Conservation (phyloP, 2,888 invertebrate genomes). For the Plutella xylostella region DNA sequence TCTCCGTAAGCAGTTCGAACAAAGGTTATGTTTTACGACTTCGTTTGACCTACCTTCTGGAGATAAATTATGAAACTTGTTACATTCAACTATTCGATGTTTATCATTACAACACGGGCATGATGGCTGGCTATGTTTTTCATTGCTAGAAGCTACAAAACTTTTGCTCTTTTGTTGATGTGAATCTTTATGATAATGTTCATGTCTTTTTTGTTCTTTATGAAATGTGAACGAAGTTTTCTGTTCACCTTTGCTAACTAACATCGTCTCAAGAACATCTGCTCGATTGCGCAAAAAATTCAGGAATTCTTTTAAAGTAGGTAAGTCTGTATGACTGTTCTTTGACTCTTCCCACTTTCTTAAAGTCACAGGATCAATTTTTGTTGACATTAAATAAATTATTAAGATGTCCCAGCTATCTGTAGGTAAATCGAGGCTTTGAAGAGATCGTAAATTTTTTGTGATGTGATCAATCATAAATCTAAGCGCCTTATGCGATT, state of each 20-base stretch:
- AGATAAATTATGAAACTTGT: conserved; percentile 4
- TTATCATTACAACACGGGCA: conserved; percentile 7
- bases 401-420: conserved; percentile 16
- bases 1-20: conserved; percentile 1
- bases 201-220: too few species aligned
- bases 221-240: background rate
- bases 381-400: conserved; percentile 3
- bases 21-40: conserved; percentile 6
- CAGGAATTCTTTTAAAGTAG: conserved; percentile 6
- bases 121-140: too few species aligned
- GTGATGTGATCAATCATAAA: conserved; percentile 19
- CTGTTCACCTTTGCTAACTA: conserved; percentile 1
- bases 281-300: conserved; percentile 12
- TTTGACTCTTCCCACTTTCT: conserved; percentile 11
- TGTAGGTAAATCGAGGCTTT: conserved; percentile 17
- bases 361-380: background rate
- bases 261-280: conserved; percentile 11
- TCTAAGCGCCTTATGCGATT: conserved; percentile 11
- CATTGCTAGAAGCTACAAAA: too few species aligned
- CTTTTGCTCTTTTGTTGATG: too few species aligned
- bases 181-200: background rate
- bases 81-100: conserved; percentile 12
- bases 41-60: conserved; percentile 3
- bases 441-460: conserved; percentile 19
- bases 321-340: conserved; percentile 5